Evolutionary conservation across 2,113 vertebrate species (phyloP).

Genomic region (Psilopogon haemacephalus): DNA sequence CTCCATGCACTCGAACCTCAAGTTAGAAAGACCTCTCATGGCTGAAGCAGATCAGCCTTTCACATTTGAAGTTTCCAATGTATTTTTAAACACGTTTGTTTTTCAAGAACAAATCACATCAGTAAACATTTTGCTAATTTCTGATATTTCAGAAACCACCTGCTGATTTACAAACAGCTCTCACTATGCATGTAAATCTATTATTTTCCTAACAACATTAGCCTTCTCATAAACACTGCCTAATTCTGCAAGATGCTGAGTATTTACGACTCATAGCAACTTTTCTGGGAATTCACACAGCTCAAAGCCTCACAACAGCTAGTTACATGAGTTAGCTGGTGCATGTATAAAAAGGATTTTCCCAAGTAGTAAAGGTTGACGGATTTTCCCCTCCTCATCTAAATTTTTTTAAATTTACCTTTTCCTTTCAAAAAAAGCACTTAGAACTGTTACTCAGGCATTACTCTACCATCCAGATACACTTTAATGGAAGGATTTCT

Average conservation of each 20-base stretch:
- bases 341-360: neutral
- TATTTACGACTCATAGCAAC: neutral
- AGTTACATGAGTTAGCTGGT: neutral
- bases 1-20: neutral
- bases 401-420: neutral
- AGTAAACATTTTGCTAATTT: slow-evolving; percentile 42
- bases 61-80: neutral
- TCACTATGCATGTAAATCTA: slow-evolving; percentile 3
- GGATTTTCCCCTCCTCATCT: neutral
- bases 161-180: slow-evolving; percentile 44
- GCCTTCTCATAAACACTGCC: neutral
- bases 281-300: neutral
- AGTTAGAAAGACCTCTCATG: neutral
- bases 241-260: neutral
- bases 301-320: neutral
- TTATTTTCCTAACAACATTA: slow-evolving; percentile 38
- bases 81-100: slow-evolving; percentile 19
- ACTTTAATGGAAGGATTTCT: neutral
- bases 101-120: slow-evolving; percentile 11
- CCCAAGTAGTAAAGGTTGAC: neutral
- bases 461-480: neutral
- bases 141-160: slow-evolving; percentile 40
- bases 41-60: neutral
- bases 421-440: neutral
- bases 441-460: neutral